phyloP scores from a whole-genome alignment of 1,140 invertebrate genomes.

The Caenorhabditis briggsae region DNA sequence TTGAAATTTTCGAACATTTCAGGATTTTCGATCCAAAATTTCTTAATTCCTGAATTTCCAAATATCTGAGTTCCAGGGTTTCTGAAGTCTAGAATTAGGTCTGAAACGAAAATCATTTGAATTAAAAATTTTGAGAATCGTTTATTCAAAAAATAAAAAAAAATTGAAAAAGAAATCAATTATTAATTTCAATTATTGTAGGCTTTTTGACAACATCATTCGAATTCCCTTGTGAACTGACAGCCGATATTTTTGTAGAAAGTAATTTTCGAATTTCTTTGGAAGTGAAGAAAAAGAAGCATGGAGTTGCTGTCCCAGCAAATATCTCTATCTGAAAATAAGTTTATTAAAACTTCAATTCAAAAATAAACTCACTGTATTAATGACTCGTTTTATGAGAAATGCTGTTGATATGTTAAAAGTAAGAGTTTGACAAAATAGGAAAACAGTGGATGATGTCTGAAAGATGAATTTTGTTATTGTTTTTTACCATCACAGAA shows the following conservation, averaged over 20 bases:
- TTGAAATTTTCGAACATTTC: too few relatives aligned
- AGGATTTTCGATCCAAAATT: too few relatives aligned
- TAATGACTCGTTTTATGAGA: not conserved
- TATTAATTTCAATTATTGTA: not conserved
- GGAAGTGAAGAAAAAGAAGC: conserved; percentile 11
- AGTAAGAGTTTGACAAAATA: not conserved
- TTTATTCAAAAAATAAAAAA: not conserved
- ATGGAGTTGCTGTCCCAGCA: not conserved
- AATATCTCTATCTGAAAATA: conserved; percentile 26
- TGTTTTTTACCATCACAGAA: not conserved
- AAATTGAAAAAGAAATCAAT: not conserved
- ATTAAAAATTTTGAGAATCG: too few relatives aligned
- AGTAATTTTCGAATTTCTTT: not conserved
- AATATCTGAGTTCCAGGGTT: too few relatives aligned
- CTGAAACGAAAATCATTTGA: too few relatives aligned
- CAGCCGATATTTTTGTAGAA: not conserved
- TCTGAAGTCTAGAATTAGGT: too few relatives aligned
- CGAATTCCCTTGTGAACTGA: not conserved
- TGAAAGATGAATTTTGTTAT: not conserved
- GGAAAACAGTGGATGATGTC: not conserved
- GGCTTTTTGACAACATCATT: not conserved
- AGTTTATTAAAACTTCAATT: not conserved
- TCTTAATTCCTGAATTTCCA: too few relatives aligned
- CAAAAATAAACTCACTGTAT: not conserved
- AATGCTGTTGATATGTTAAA: not conserved